phyloP scores from a whole-genome alignment of 2,797 vertebrate genomes.

The Triplophysa yarkandensis region DNA sequence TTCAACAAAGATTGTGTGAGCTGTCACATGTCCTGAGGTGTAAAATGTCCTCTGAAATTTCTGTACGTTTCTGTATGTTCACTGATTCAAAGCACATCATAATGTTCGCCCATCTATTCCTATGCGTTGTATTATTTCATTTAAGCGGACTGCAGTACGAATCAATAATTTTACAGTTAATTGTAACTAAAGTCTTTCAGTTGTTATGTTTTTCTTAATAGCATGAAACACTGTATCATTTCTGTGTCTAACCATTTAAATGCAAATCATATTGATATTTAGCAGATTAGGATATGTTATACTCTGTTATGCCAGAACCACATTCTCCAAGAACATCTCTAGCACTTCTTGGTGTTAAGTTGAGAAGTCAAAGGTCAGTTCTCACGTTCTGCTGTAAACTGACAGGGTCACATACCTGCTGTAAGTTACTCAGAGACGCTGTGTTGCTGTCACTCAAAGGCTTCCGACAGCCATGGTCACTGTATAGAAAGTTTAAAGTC shows the following conservation, averaged over 20 bases:
- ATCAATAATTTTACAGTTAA: not conserved
- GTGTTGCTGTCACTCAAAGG: slow-evolving; percentile 56
- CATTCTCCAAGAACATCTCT: slow-evolving; percentile 5
- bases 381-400: slow-evolving; percentile 34
- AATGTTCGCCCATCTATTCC: not conserved
- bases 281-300: not conserved
- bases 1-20: not conserved
- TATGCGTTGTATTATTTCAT: not conserved
- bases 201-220: not conserved
- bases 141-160: not conserved
- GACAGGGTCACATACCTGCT: slow-evolving; percentile 61
- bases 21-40: not conserved
- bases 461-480: not conserved
- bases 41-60: slow-evolving; percentile 4
- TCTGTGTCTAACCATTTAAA: not conserved
- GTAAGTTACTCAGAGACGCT: slow-evolving; percentile 44
- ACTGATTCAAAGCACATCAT: slow-evolving; percentile 3
- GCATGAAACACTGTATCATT: too few relatives aligned
- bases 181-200: not conserved
- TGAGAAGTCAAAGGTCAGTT: slow-evolving; percentile 44
- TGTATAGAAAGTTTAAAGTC: not conserved
- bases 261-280: not conserved
- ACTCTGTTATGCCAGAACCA: not conserved
- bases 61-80: not conserved
- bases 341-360: slow-evolving; percentile 33